Evolutionary conservation across 2,888 invertebrate species (phyloP).

Genomic region (Spisula subtruncata): DNA sequence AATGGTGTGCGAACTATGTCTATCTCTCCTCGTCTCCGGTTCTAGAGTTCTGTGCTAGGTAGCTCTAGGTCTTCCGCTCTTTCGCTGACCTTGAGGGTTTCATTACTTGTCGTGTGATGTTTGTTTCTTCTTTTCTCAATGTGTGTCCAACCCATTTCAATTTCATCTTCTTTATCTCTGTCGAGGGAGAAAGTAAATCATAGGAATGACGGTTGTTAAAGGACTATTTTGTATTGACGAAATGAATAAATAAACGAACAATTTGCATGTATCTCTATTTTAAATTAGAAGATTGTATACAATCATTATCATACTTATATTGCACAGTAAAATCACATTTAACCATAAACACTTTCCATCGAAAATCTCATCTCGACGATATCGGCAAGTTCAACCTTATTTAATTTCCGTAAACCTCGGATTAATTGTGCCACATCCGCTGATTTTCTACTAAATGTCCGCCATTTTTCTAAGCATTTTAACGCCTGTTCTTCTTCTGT

Average conservation of each 20-base stretch:
- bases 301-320: background rate
- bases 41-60: too few species aligned
- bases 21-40: too few species aligned
- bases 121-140: too few species aligned
- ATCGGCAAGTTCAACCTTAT: slow-evolving; percentile 77
- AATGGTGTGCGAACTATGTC: too few species aligned
- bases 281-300: background rate
- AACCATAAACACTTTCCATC: slow-evolving; percentile 74
- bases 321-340: slow-evolving; percentile 32
- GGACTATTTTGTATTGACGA: background rate
- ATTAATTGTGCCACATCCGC: slow-evolving; percentile 80
- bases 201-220: too few species aligned
- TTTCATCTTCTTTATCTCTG: too few species aligned
- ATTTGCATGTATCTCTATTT: background rate
- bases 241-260: background rate
- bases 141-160: too few species aligned
- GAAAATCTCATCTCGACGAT: slow-evolving; percentile 78
- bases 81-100: too few species aligned
- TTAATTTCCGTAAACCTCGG: slow-evolving; percentile 76
- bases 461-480: slow-evolving; percentile 83
- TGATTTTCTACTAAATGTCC: slow-evolving; percentile 75
- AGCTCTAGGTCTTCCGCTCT: too few species aligned
- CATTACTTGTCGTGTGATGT: too few species aligned
- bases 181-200: too few species aligned
- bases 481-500: slow-evolving; percentile 79